phyloP scores from a whole-genome alignment of 2,797 vertebrate species.

The Apogon talboti region DNA sequence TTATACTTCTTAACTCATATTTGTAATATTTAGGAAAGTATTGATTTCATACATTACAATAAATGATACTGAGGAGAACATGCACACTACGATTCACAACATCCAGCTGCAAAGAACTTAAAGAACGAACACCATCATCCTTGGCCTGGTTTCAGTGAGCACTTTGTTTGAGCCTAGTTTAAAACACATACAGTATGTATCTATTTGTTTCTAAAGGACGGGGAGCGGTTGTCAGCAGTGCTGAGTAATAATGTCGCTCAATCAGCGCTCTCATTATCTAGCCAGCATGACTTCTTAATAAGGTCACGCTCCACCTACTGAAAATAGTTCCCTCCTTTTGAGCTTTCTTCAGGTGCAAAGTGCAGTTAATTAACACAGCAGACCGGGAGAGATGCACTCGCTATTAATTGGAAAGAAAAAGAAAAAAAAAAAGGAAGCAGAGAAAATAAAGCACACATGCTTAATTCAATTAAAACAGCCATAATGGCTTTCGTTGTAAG shows the following conservation, averaged over 20 bases:
- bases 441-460: constrained; percentile 83
- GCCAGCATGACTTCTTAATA: constrained; percentile 86
- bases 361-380: constrained; percentile 88
- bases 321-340: constrained; percentile 88
- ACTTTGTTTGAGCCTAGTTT: constrained; percentile 37
- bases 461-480: constrained; percentile 86
- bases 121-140: not conserved
- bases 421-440: constrained; percentile 60
- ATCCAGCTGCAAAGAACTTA: not conserved
- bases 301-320: constrained; percentile 88
- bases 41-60: not conserved
- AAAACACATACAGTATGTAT: constrained; percentile 29
- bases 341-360: constrained; percentile 89
- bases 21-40: not conserved
- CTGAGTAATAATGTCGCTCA: constrained; percentile 86
- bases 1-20: not conserved
- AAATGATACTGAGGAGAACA: not conserved
- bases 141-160: constrained; percentile 6
- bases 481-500: constrained; percentile 81
- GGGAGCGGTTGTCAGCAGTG: constrained; percentile 61
- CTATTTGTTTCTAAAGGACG: constrained; percentile 72
- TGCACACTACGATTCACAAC: not conserved
- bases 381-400: constrained; percentile 79
- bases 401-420: constrained; percentile 82
- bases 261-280: constrained; percentile 87